phyloP scores from a whole-genome alignment of 2,113 vertebrate genomes.

The Bostrychus sinensis region DNA sequence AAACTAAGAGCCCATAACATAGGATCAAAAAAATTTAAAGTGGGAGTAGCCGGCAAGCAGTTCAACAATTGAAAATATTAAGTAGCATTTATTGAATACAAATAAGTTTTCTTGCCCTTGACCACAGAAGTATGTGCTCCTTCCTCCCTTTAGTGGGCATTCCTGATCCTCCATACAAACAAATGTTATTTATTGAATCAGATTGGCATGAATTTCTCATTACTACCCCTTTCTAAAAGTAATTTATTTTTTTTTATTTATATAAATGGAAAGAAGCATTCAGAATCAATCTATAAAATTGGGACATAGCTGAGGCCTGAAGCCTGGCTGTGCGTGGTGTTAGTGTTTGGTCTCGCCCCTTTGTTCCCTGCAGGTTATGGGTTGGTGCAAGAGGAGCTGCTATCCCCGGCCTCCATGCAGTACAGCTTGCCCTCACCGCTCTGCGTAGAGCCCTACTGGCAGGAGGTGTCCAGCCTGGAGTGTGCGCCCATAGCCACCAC shows the following conservation, averaged over 20 bases:
- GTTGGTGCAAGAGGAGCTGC: slow-evolving; percentile 95
- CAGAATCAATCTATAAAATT: slow-evolving; percentile 39
- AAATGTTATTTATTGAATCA: too few species aligned
- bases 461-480: slow-evolving; percentile 93
- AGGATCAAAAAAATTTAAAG: neutral
- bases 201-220: too few species aligned
- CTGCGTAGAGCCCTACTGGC: slow-evolving; percentile 95
- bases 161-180: too few species aligned
- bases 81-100: too few species aligned
- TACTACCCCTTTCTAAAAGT: too few species aligned
- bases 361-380: slow-evolving; percentile 89
- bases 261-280: slow-evolving; percentile 2
- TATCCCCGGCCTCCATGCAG: slow-evolving; percentile 96
- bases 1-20: too few species aligned
- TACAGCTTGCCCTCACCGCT: slow-evolving; percentile 94
- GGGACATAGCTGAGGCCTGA: slow-evolving; percentile 61
- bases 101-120: too few species aligned
- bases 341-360: slow-evolving; percentile 74
- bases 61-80: too few species aligned
- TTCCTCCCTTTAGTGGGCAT: too few species aligned
- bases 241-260: neutral
- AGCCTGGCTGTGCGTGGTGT: slow-evolving; percentile 70
- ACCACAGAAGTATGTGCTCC: too few species aligned
- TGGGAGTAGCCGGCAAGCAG: too few species aligned
- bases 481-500: slow-evolving; percentile 92